phyloP scores from a whole-genome alignment of 2,888 invertebrate species.

The Augochlorella aurata region DNA sequence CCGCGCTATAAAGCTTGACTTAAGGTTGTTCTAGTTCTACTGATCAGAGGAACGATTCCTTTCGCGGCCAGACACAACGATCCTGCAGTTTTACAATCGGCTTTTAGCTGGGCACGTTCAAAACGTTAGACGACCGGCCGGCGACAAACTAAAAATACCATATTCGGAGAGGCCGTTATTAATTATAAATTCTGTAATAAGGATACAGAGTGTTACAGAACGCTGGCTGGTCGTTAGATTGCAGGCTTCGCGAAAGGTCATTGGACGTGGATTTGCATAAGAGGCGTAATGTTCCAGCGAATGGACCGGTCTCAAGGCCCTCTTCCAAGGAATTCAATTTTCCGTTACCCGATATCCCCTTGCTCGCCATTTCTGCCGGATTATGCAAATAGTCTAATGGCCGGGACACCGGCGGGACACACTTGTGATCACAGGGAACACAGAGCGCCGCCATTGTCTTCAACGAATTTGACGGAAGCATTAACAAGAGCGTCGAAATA shows the following conservation, averaged over 20 bases:
- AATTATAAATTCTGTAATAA: background rate
- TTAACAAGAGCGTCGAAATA: background rate
- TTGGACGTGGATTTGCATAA: conserved; percentile 55
- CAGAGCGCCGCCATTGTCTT: background rate
- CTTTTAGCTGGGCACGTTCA: too few relatives aligned
- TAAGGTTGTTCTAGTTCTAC: background rate
- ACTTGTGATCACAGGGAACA: conserved; percentile 10
- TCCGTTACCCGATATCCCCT: conserved; percentile 53
- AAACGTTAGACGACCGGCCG: too few relatives aligned
- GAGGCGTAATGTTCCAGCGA: conserved; percentile 39
- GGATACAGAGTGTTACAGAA: background rate
- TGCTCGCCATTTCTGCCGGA: conserved; percentile 46
- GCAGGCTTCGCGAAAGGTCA: conserved; percentile 35
- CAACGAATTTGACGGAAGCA: background rate
- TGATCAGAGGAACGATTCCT: background rate
- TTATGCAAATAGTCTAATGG: conserved; percentile 61
- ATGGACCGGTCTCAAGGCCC: conserved; percentile 33
- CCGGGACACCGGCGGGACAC: conserved; percentile 15
- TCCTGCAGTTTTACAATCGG: background rate
- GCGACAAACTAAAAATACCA: background rate
- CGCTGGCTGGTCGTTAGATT: conserved; percentile 5
- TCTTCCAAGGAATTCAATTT: conserved; percentile 58
- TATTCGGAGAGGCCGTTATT: background rate
- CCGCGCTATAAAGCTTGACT: background rate
- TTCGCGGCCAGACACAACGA: background rate